phyloP scores from a whole-genome alignment of 2,888 invertebrate genomes.

The Caenorhabditis sp. region DNA sequence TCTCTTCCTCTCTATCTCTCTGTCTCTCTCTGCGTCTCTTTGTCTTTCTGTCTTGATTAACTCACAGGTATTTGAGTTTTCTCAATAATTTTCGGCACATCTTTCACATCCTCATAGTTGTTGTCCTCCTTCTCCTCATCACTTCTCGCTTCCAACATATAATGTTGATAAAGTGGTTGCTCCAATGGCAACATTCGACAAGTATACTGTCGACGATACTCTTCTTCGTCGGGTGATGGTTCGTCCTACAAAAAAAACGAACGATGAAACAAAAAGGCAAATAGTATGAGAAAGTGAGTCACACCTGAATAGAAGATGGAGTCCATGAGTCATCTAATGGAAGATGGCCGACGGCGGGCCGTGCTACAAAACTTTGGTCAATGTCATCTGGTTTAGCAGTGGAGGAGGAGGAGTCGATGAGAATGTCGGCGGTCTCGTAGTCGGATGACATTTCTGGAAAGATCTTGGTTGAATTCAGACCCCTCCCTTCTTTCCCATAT shows the following conservation, averaged over 20 bases:
- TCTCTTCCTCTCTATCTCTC: too few species aligned
- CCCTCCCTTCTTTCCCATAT: not conserved
- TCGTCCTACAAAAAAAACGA: conserved; percentile 30
- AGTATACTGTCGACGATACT: conserved; percentile 49
- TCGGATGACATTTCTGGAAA: conserved; percentile 36
- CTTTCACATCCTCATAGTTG: not conserved
- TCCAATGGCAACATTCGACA: conserved; percentile 56
- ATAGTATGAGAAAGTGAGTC: not conserved
- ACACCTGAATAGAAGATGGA: conserved; percentile 4
- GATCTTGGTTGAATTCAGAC: not conserved
- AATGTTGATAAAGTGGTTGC: conserved; percentile 66
- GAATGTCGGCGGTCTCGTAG: conserved; percentile 32
- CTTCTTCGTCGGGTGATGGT: conserved; percentile 48
- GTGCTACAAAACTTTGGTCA: conserved; percentile 21
- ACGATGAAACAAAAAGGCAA: not conserved
- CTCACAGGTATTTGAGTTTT: too few species aligned
- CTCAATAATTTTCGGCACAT: not conserved
- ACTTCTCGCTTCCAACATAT: conserved; percentile 54
- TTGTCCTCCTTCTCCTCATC: not conserved
- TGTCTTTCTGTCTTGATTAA: too few species aligned
- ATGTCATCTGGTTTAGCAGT: not conserved
- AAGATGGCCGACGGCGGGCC: conserved; percentile 30
- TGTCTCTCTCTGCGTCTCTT: too few species aligned
- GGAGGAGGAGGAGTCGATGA: conserved; percentile 10
- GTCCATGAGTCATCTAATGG: conserved; percentile 37